Percentiles rank a stretch among this genome's conserved stretches.
Conservation (phyloP, 2,888 invertebrate genomes). For the Diplazon laetatorius region DNA sequence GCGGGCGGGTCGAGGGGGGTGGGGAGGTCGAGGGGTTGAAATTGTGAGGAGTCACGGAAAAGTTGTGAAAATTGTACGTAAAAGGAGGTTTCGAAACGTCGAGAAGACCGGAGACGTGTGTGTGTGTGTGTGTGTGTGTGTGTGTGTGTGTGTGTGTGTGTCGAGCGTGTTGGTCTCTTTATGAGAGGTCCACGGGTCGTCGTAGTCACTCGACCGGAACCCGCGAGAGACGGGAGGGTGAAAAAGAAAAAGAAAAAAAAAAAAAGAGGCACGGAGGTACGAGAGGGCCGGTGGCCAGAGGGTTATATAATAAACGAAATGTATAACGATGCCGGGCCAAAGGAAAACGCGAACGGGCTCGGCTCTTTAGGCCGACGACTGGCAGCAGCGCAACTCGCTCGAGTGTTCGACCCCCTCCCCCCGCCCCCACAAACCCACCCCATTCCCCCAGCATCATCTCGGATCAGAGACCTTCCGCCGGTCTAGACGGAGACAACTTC, state of each 20-base stretch:
- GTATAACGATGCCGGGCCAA: slow-evolving; percentile 48
- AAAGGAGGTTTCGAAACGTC: no score
- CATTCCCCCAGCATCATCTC: neutral
- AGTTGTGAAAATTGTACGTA: slow-evolving; percentile 9
- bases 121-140: no score
- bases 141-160: no score
- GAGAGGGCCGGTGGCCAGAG: slow-evolving; percentile 20
- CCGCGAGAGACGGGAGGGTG: slow-evolving; percentile 18
- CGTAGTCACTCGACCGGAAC: neutral
- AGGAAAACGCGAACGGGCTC: slow-evolving; percentile 20
- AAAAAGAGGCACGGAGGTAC: neutral
- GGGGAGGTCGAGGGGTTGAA: no score
- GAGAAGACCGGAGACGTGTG: neutral
- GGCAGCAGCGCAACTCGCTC: slow-evolving; percentile 13
- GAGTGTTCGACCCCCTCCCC: no score
- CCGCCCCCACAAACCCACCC: no score
- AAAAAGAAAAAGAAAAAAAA: slow-evolving; percentile 1
- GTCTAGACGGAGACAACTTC: slow-evolving; percentile 36
- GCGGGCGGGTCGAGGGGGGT: no score
- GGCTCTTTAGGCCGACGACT: neutral
- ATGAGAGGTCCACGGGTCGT: slow-evolving; percentile 27
- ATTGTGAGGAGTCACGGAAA: slow-evolving; percentile 28
- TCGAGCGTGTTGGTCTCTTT: no score
- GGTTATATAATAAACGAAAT: slow-evolving; percentile 40
- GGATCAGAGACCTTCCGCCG: slow-evolving; percentile 24